A percentile compares a stretch with the other conserved stretches of the same genome.
phyloP scores from a whole-genome alignment of 2,113 vertebrate species.

The Antennarius striatus region DNA sequence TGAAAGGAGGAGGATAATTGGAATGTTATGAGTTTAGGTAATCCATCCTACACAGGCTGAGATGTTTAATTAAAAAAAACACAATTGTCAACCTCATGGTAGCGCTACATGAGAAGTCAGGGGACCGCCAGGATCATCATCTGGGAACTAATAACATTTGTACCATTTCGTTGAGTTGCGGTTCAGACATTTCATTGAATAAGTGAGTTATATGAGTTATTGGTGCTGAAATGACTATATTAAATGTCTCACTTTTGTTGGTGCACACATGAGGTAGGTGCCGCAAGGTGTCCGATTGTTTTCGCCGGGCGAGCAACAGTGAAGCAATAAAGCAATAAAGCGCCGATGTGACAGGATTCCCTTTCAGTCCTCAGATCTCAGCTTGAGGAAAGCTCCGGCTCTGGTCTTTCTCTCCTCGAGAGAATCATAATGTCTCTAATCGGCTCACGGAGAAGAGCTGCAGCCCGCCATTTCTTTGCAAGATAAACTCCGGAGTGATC shows the following conservation, averaged over 20 bases:
- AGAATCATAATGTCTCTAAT: slow-evolving; percentile 31
- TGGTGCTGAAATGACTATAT: slow-evolving; percentile 1
- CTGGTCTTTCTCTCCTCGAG: slow-evolving; percentile 17
- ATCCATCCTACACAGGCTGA: no score
- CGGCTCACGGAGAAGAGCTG: slow-evolving; percentile 13
- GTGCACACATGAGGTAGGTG: slow-evolving; percentile 12
- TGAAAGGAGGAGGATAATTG: background rate
- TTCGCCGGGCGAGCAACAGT: slow-evolving; percentile 4
- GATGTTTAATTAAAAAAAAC: background rate
- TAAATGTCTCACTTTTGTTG: background rate
- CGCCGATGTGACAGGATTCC: slow-evolving; percentile 42
- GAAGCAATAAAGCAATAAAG: slow-evolving; percentile 15
- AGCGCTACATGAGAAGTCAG: background rate
- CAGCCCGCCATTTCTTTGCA: background rate
- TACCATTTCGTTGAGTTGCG: background rate
- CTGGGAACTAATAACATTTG: background rate
- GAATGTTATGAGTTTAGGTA: background rate
- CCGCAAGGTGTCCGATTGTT: slow-evolving; percentile 22
- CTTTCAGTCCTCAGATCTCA: slow-evolving; percentile 17
- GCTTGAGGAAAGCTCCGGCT: slow-evolving; percentile 24
- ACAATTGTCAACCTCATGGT: background rate
- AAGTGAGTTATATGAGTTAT: no score
- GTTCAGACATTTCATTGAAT: background rate
- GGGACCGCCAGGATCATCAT: background rate
- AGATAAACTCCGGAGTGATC: slow-evolving; percentile 22